Conservation (phyloP, 92 coral and sea anemone species). For the Muricea muricata region DNA sequence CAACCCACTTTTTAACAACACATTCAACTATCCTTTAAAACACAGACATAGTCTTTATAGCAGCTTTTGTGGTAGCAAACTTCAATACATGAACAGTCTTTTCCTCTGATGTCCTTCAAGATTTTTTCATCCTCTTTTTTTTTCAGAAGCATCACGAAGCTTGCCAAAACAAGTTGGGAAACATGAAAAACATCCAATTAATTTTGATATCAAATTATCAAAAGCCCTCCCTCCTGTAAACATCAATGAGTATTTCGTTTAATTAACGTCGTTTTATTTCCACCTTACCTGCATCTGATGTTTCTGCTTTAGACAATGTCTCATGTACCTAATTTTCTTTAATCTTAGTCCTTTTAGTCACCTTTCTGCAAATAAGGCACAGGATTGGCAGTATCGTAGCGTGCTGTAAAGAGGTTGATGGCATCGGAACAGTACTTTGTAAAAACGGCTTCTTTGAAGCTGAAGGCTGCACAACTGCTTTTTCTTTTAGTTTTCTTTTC, state of each 20-base stretch:
- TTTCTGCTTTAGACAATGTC: conserved; percentile 40
- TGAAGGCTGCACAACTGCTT: conserved; percentile 25
- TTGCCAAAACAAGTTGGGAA: conserved; percentile 13
- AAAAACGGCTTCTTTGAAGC: conserved; percentile 19
- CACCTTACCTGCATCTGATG: conserved; percentile 36
- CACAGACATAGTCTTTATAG: conserved; percentile 34
- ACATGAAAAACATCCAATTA: conserved; percentile 17
- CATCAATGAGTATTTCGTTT: no score
- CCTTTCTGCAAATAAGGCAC: conserved; percentile 18
- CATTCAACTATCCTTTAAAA: conserved; percentile 25
- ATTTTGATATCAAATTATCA: no score
- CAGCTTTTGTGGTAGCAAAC: conserved; percentile 43
- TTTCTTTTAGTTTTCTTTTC: conserved; percentile 19
- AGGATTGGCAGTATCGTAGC: conserved; percentile 14
- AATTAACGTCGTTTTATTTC: conserved; percentile 8
- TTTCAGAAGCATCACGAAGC: conserved; percentile 34
- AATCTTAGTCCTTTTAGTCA: conserved; percentile 39
- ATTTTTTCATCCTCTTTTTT: conserved; percentile 24
- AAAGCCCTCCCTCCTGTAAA: no score
- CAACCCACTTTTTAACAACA: conserved; percentile 27
- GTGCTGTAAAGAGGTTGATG: neutral
- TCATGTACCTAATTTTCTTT: conserved; percentile 30
- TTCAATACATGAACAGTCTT: conserved; percentile 45
- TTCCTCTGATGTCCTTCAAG: conserved; percentile 42
- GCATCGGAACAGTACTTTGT: conserved; percentile 18